Conservation (phyloP, 2,888 invertebrate species). For the Rhogogaster chlorosoma region DNA sequence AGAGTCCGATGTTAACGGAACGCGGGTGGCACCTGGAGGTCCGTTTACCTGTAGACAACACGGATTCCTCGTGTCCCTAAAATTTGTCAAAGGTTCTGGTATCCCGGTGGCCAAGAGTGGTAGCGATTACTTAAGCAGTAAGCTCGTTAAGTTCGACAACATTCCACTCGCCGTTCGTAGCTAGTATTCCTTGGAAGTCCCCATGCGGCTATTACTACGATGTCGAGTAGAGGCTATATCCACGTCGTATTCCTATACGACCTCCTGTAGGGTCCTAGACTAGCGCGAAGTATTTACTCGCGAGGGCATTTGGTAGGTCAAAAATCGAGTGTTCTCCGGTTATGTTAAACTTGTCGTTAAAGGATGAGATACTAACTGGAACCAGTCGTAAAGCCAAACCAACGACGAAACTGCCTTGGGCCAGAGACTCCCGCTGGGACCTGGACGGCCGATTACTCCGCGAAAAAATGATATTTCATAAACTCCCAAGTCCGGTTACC, state of each 20-base stretch:
- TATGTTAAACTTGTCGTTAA: constrained; percentile 51
- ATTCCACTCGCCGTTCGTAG: constrained; percentile 32
- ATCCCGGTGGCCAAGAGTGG: constrained; percentile 25
- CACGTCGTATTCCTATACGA: background rate
- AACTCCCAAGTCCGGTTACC: constrained; percentile 31
- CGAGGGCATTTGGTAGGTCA: constrained; percentile 29
- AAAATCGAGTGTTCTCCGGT: constrained; percentile 51
- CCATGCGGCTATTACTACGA: background rate
- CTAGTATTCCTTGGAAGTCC: background rate
- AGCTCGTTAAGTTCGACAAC: constrained; percentile 49
- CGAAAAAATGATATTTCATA: constrained; percentile 49
- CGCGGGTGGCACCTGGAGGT: constrained; percentile 11
- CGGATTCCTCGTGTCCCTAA: constrained; percentile 46
- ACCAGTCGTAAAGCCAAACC: constrained; percentile 48
- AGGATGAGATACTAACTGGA: constrained; percentile 50
- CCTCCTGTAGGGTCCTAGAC: background rate
- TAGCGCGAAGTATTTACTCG: constrained; percentile 26
- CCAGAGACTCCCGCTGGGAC: constrained; percentile 40
- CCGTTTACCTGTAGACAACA: constrained; percentile 43
- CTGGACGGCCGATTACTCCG: constrained; percentile 49
- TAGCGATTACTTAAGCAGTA: constrained; percentile 47
- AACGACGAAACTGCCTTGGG: constrained; percentile 46
- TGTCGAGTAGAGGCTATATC: background rate
- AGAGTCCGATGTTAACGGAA: background rate
- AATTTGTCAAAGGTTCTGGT: constrained; percentile 19